Percentiles rank a stretch among this genome's conserved stretches.
Evolutionary conservation across 2,888 invertebrate species (phyloP).

Genomic region (Notodonta ziczac): DNA sequence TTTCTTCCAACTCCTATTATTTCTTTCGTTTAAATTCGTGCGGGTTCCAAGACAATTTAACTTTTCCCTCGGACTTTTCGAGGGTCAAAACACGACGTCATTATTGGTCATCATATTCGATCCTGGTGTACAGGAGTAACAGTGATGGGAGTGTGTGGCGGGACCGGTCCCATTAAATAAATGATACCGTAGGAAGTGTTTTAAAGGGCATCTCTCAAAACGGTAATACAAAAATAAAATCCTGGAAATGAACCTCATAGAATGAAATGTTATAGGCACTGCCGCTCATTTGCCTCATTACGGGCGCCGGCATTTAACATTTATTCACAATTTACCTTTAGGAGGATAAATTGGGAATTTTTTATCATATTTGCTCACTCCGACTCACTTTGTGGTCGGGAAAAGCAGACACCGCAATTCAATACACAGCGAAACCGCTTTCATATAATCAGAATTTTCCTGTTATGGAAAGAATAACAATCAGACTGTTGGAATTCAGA

Average conservation of each 20-base stretch:
- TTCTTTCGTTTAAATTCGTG: too few relatives aligned
- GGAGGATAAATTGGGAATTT: slow-evolving; percentile 29
- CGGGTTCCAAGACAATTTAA: too few relatives aligned
- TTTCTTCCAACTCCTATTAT: too few relatives aligned
- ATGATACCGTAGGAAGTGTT: slow-evolving; percentile 28
- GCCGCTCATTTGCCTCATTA: slow-evolving; percentile 52
- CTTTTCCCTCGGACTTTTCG: too few relatives aligned
- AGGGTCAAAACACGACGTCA: too few relatives aligned
- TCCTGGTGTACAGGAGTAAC: too few relatives aligned
- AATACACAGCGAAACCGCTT: slow-evolving; percentile 30
- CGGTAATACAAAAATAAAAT: slow-evolving; percentile 17
- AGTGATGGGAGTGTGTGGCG: too few relatives aligned
- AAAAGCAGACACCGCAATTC: slow-evolving; percentile 26
- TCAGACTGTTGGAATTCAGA: slow-evolving; percentile 19
- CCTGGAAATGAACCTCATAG: slow-evolving; percentile 21
- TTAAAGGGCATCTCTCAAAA: slow-evolving; percentile 25
- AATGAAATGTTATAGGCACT: slow-evolving; percentile 36
- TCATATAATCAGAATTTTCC: slow-evolving; percentile 26
- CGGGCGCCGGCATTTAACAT: slow-evolving; percentile 40
- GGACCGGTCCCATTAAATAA: too few relatives aligned
- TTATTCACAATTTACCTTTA: slow-evolving; percentile 34
- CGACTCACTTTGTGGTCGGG: slow-evolving; percentile 26
- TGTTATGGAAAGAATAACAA: slow-evolving; percentile 36
- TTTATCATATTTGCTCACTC: slow-evolving; percentile 27
- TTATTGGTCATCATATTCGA: too few relatives aligned